Percentiles rank a stretch among this genome's conserved stretches.
phyloP scores from a whole-genome alignment of 2,113 vertebrate species.

The Typhlomys cinereus region DNA sequence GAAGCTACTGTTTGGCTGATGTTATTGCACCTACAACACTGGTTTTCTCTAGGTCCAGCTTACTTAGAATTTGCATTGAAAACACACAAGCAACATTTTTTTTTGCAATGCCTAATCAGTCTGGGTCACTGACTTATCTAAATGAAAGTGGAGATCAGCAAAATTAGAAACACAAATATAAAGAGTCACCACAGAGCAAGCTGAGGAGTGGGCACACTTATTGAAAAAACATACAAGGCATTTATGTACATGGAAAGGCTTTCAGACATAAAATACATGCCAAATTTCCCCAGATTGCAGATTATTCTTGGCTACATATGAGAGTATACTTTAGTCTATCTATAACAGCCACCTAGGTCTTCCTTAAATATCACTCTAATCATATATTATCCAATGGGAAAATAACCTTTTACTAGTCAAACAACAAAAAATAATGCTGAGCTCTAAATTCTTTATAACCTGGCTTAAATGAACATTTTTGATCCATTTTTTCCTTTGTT shows the following conservation, averaged over 20 bases:
- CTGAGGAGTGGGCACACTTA: not conserved
- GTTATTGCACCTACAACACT: too few relatives aligned
- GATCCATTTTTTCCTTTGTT: not conserved
- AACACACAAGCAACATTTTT: not conserved
- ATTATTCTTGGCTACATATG: not conserved
- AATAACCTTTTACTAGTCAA: not conserved
- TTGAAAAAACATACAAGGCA: not conserved
- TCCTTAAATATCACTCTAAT: not conserved
- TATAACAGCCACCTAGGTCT: not conserved
- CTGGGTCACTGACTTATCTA: not conserved
- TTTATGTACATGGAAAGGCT: not conserved
- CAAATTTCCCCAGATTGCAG: not conserved
- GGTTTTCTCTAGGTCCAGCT: not conserved
- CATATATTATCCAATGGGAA: not conserved
- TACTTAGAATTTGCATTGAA: slow-evolving; percentile 21
- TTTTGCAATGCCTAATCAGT: slow-evolving; percentile 1
- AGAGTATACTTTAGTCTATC: not conserved
- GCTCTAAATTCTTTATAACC: not conserved
- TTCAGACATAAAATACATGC: not conserved
- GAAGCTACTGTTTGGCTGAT: not conserved
- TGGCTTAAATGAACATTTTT: not conserved
- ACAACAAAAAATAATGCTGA: not conserved
- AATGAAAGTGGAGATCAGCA: not conserved
- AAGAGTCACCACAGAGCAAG: not conserved
- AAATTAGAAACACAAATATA: slow-evolving; percentile 9